Conservation (phyloP, 2,888 invertebrate genomes). For the Stratiomys singularior region DNA sequence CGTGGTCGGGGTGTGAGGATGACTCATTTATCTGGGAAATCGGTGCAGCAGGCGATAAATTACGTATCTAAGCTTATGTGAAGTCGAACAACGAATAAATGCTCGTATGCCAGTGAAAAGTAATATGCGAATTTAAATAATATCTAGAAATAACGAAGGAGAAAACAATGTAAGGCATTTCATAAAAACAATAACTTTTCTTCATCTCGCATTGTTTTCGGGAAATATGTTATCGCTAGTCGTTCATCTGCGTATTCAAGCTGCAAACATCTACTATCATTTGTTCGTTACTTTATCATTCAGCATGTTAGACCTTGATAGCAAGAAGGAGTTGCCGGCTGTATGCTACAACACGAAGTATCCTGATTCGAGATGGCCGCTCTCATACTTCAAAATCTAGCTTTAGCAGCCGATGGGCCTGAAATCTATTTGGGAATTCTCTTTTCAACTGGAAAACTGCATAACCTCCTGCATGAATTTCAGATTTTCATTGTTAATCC, state of each 20-base stretch:
- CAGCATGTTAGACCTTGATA: not conserved
- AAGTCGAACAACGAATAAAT: not conserved
- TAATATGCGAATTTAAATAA: slow-evolving; percentile 36
- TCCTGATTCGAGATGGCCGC: too few species aligned
- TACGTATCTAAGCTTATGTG: not conserved
- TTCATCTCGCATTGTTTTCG: slow-evolving; percentile 31
- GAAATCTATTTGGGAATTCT: too few species aligned
- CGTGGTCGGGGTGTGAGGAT: not conserved
- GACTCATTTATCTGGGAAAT: slow-evolving; percentile 36
- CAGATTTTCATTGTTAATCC: too few species aligned
- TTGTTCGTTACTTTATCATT: slow-evolving; percentile 28
- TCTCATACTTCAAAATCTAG: too few species aligned
- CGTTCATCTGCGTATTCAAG: slow-evolving; percentile 14
- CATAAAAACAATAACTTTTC: slow-evolving; percentile 1
- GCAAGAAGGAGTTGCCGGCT: not conserved
- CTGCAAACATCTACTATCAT: not conserved
- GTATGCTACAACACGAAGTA: too few species aligned
- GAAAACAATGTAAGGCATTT: not conserved
- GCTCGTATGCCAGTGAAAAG: not conserved
- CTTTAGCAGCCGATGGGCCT: too few species aligned
- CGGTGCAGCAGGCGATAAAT: slow-evolving; percentile 24
- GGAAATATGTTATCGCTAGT: slow-evolving; percentile 20
- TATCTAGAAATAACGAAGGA: slow-evolving; percentile 17
- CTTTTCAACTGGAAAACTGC: too few species aligned
- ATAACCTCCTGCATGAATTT: too few species aligned